Evolutionary conservation across 2,888 invertebrate species (phyloP), one percentile per base, ranked within the genome.

Genomic region (Neocrepidodera transversa): DNA sequence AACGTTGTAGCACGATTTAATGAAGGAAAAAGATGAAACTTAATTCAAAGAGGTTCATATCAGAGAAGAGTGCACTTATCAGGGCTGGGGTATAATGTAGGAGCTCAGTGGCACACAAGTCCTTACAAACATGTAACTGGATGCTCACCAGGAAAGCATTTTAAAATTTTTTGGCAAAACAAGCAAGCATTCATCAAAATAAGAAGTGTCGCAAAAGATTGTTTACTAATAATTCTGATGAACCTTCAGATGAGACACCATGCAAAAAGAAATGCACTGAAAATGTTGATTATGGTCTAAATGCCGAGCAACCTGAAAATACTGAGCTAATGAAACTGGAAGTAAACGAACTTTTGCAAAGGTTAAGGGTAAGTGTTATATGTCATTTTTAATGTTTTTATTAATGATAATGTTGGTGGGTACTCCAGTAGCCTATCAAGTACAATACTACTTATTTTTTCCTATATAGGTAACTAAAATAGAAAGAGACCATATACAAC

Each of bases 21-120:
- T 38, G 17, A 5, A 13, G 38, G 38, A 38, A 38, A 38, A 17
- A 38, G 11, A 13, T 17, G 4, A 17, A 38, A 38, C 10, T 10
- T 28, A 8, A 10, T 28, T 28, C 28, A 28, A 10, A 28, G 28
- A 28, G 28, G 8, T 4, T 28, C 28, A 5, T 10, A 28, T 28
- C 28, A 28, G 8, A 28, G 28, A 28, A 28, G 28, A 10, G 28
- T 28, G 6, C 14, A 48, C 28, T 20, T 64, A 8, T 45, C 61
- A 7, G 63, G 55, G 2, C 52, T 52, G 18, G 8, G 30, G 4
- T 28, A 52, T 52, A 40, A 52, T 11, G 18, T 18, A 11, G 16
- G 16, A 10, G 8, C 13, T 30, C 8, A 40, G 10, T 52, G 42
- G 42, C 42, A 52, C n/a, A 30, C 16, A 11, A 20, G n/a, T 28